Base-by-base conservation (phyloP, 2,113 vertebrate species). In the Casuarius casuarius region DNA sequence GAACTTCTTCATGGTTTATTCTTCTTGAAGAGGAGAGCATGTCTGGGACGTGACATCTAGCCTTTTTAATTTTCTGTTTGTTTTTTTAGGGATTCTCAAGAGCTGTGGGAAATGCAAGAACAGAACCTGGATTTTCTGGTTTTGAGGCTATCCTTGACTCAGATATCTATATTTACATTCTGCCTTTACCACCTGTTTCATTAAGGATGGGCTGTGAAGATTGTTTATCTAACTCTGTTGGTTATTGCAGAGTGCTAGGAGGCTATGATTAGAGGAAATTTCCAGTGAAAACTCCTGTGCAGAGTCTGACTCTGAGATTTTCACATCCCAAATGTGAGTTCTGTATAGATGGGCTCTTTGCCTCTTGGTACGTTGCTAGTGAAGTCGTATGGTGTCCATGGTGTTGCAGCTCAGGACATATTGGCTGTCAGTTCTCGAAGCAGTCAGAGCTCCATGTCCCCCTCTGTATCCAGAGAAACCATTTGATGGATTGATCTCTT, bases 311-410 rank as follows among this genome's bases (percentile, higher is more conserved):
- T 54, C 28, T 29, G 52, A 74, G 52, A 21, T 29, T 22, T 31
- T 79, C 19, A 19, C 22, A 14, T 76, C n/a, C 31, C 79, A 20
- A 31, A 14, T 5, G 11, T 4, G 10, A 33, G 18, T 31, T 75
- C 33, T 67, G 42, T 51, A 31, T 56, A 42, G 66, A 7, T 23
- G 33, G 9, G 16, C 19, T 66, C 38, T 79, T 82, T 35, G 26
- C 40, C 20, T 71, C 73, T 63, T 21, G 1, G 10, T 12, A 1
- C 14, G 33, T 49, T 23, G 4, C 7, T n/a, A 29, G 44, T 25
- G 38, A 56, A 54, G 52, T 21, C 67, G 8, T 14, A 5, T 0
- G 0, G 29, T 2, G 2, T 52, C 29, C 2, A 1, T 31, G 20
- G 9, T 31, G 49, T 1, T 31, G 19, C 61, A 28, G 4, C 42